Percentiles rank a stretch among this genome's conserved stretches.
Conservation (phyloP, 2,797 vertebrate species). For the Thalassophryne amazonica region DNA sequence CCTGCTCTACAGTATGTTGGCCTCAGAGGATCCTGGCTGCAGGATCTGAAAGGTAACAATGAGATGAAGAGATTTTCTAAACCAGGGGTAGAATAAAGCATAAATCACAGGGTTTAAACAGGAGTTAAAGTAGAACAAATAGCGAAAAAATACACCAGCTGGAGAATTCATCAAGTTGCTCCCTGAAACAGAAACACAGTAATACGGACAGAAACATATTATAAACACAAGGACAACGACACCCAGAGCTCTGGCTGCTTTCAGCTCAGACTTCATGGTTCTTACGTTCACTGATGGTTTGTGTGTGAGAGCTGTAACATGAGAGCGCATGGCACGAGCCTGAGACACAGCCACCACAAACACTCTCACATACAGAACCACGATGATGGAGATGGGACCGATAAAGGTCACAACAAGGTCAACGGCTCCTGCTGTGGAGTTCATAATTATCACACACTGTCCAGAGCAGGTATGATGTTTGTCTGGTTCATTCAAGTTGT, state of each 20-base stretch:
- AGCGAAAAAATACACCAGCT: fast-evolving
- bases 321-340: conserved; percentile 15
- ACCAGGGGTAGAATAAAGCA: conserved; percentile 28
- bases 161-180: fast-evolving
- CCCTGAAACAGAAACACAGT: not conserved
- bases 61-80: conserved; percentile 9
- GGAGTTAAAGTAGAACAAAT: conserved; percentile 12
- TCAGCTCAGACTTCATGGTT: conserved; percentile 18
- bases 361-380: conserved; percentile 8
- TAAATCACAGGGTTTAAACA: conserved; percentile 29
- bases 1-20: not conserved
- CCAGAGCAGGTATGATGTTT: conserved; percentile 2
- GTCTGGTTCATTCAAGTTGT: not conserved
- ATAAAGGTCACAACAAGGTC: conserved; percentile 5
- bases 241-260: conserved; percentile 26
- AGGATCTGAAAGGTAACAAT: conserved; percentile 20
- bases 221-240: conserved; percentile 22
- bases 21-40: conserved; percentile 5
- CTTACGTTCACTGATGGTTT: too few species aligned
- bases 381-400: not conserved
- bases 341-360: conserved; percentile 17
- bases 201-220: conserved; percentile 11
- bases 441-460: not conserved
- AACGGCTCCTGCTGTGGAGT: not conserved
- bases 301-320: not conserved